phyloP scores from a whole-genome alignment of 2,797 vertebrate genomes.

The Scolopax rusticola region DNA sequence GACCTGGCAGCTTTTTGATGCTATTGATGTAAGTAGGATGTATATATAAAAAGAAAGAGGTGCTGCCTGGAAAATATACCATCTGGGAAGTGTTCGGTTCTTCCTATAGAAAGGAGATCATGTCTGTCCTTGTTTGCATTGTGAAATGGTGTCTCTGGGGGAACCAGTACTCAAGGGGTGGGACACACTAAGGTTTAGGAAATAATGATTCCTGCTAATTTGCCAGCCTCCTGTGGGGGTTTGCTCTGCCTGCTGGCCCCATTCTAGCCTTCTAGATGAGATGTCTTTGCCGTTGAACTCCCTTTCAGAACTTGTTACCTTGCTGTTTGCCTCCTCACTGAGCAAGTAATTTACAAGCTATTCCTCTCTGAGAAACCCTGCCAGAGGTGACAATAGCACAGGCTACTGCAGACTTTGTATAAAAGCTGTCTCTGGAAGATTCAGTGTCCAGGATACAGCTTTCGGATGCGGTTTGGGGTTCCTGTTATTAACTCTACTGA shows the following conservation, averaged over 20 bases:
- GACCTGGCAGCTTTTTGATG: background rate
- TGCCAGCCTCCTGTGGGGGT: background rate
- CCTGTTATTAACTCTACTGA: background rate
- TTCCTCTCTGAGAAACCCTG: background rate
- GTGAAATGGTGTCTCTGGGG: background rate
- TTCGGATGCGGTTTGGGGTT: background rate
- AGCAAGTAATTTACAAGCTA: background rate
- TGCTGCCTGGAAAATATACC: background rate
- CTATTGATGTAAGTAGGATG: background rate
- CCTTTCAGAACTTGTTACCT: background rate
- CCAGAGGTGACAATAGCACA: background rate
- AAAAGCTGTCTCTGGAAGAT: background rate
- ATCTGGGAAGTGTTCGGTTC: background rate
- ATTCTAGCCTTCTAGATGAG: background rate
- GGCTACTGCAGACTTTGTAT: background rate
- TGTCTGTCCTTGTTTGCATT: background rate
- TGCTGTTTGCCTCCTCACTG: background rate
- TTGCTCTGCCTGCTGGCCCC: background rate
- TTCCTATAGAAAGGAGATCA: background rate
- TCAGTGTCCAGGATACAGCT: background rate
- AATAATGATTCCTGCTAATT: background rate
- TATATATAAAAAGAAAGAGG: background rate
- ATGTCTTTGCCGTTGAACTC: background rate
- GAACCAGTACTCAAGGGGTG: too few species aligned
- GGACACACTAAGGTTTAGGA: background rate